Evolutionary conservation across 2,113 vertebrate genomes (phyloP), one percentile per base, ranked within the genome.

Genomic region (Ailuropoda melanoleuca): DNA sequence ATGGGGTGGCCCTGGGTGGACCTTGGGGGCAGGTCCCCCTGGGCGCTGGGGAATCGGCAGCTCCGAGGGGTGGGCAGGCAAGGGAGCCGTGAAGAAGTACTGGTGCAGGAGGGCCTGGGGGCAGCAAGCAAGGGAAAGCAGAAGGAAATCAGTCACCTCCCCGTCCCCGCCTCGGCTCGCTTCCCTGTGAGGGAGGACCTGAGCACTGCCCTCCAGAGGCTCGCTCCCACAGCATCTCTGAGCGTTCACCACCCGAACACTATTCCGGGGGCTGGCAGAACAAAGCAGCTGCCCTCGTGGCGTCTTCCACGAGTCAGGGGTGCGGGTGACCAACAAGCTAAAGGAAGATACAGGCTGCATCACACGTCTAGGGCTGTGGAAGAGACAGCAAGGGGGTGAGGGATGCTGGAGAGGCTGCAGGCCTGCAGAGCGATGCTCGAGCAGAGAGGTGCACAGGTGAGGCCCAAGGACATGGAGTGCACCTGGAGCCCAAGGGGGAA

Each of bases 21-120:
- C 80, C 98, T 99, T 97, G n/a, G 92, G 70, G 15, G 96, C 58
- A 17, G 94, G 94, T 3, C 98, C 98, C 0, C 98, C 98, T 11
- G 98, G 99, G 6, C 99, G 98, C 95, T 99, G 99, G 85, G 99
- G 99, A 78, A 99, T 98, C 15, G 99, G 99, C 72, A 99, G 99
- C 98, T 99, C 99, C 0, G 99, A 99, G 96, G 99, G 99, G 96
- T 99, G 99, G 66, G 99, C 99, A 1, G 99, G 99, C 90, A 99
- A 98, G 2, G 99, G 99, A 26, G 99, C 98, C 0, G 98, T 98
- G 98, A 99, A 99, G 98, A 99, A 99, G 98, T 99, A 99, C 0
- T 99, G 99, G 96, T 99, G 99, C 78, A 99, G 98, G 37, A 99
- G 98, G n/a, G 99, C 99, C 99, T 99, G 97, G 6, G 19, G 87